These are phyloP conservation scores for Furcula furcula DNA, from an alignment of 2,888 invertebrate species.

Conservation along the genomic window DNA sequence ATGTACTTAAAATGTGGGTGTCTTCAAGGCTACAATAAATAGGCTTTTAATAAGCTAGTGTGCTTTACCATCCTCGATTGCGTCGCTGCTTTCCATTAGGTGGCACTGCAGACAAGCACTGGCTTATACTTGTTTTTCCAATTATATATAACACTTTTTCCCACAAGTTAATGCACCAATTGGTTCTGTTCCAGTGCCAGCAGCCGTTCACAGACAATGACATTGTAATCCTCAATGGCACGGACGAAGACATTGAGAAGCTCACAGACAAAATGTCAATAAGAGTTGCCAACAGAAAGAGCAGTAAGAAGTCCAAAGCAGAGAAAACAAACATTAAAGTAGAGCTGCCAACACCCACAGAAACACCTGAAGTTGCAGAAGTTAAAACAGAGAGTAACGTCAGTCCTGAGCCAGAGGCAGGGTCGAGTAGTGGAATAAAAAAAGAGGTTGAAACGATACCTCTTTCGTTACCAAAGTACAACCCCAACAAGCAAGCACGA, in stretches of 20 bases:
- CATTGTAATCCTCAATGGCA: conserved; percentile 93
- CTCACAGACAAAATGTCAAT: conserved; percentile 85
- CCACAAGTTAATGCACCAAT: no score
- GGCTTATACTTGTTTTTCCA: no score
- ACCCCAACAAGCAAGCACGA: conserved; percentile 64
- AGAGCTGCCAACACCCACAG: conserved; percentile 37
- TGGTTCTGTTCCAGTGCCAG: conserved; percentile 90
- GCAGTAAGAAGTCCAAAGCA: conserved; percentile 82
- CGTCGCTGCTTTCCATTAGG: no score
- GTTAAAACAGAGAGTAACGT: conserved; percentile 43
- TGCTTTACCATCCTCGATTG: no score
- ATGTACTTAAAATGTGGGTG: no score
- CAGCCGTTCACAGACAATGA: conserved; percentile 89
- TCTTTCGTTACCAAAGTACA: conserved; percentile 66
- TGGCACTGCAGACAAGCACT: no score
- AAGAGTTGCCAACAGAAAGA: conserved; percentile 85
- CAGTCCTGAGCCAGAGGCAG: conserved; percentile 60
- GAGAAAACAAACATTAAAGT: conserved; percentile 47
- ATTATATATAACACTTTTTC: no score
- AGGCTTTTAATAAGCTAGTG: no score
- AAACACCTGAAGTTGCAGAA: conserved; percentile 15
- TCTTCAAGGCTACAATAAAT: no score
- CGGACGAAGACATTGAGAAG: conserved; percentile 87
- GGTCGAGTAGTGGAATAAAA: conserved; percentile 51
- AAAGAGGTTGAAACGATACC: conserved; percentile 74